Evolutionary conservation across 2,888 invertebrate species (phyloP), one percentile per base, ranked within the genome.

Genomic region (Periphyllus acericola): DNA sequence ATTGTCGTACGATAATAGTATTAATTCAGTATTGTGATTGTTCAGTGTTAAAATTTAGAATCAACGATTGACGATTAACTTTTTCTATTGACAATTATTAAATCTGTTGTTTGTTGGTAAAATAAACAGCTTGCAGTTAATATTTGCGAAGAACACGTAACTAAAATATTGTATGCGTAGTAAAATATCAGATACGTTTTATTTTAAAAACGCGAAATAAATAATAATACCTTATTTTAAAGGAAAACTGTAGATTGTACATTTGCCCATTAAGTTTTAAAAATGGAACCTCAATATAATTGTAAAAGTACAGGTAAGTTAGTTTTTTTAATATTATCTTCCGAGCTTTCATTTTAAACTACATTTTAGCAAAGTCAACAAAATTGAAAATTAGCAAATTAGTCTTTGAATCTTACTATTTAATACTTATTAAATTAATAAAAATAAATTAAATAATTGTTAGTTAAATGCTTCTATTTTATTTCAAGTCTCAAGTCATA

Each of bases 211-310:
- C 36, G 36, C 6, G 4, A 36, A 36, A n/a, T n/a, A n/a, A n/a
- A n/a, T n/a, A n/a, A n/a, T n/a, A 36, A 36, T 36, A 36, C 6
- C 6, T 36, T 36, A 36, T 6, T 36, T 5, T 6, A 36, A 36
- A 36, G 36, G 36, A 36, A 36, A 36, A 36, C 36, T 46, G 9
- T n/a, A n/a, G n/a, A n/a, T n/a, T n/a, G n/a, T n/a, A n/a, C n/a
- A n/a, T n/a, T n/a, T n/a, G n/a, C n/a, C n/a, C n/a, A 72, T 55
- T 83, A 55, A 3, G 9, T 52, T 82, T 36, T 36, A 5, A 84
- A 76, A 1, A 87, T 87, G 87, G 81, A 87, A n/a, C 74, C 81
- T 60, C 87, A 80, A 71, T 87, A 87, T 32, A 87, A 87, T 40
- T 81, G 11, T 60, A 87, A 87, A 74, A 87, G 87, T 87, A 81